Conservation (phyloP, 2,113 vertebrate species). For the Myocastor coypus region DNA sequence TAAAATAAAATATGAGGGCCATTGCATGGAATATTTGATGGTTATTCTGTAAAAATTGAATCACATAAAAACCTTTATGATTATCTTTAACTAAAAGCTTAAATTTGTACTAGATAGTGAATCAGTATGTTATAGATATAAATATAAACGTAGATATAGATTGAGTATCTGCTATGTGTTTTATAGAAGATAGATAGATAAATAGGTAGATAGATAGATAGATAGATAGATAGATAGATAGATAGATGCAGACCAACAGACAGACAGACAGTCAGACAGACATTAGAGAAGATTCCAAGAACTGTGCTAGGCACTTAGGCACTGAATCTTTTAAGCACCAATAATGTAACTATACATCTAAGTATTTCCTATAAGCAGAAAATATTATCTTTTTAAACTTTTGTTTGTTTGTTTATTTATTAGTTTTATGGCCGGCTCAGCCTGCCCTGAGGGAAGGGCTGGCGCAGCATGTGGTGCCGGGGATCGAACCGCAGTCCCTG, state of each 20-base stretch:
- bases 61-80: background rate
- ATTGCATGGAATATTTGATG: background rate
- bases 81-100: background rate
- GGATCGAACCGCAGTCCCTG: too few relatives aligned
- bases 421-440: too few relatives aligned
- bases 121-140: background rate
- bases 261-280: background rate
- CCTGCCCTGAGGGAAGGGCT: too few relatives aligned
- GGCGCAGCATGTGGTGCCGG: too few relatives aligned
- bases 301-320: background rate
- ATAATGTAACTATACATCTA: background rate
- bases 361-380: background rate
- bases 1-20: background rate
- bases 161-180: background rate
- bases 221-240: background rate
- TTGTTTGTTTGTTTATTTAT: too few relatives aligned
- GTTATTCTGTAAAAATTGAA: conserved; percentile 29
- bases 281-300: background rate
- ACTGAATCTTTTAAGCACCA: background rate
- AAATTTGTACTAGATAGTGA: background rate
- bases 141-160: background rate
- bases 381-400: too few relatives aligned
- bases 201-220: background rate
- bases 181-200: background rate
- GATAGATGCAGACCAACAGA: background rate